A percentile compares a stretch with the other conserved stretches of the same genome.
Conservation (phyloP, 1,140 invertebrate genomes). For the Papilio helenus region DNA sequence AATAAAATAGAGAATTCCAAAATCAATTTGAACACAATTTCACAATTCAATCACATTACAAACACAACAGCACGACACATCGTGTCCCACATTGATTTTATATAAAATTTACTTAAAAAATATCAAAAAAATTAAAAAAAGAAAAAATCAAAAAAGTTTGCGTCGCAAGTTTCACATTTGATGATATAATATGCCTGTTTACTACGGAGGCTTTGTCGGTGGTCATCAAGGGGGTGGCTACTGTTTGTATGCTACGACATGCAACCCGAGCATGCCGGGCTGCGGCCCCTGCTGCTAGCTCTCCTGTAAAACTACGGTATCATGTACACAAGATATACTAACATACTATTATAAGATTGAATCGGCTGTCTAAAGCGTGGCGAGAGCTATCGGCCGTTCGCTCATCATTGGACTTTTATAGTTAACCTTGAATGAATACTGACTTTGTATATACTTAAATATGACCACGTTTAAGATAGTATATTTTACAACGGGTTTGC, state of each 20-base stretch:
- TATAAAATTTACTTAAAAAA: conserved; percentile 1
- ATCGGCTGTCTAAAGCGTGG: no score
- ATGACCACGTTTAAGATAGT: no score
- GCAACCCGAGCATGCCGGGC: conserved; percentile 51
- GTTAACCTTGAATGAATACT: no score
- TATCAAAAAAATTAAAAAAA: not conserved
- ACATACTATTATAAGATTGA: no score
- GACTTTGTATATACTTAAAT: no score
- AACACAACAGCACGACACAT: conserved; percentile 12
- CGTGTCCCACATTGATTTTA: not conserved
- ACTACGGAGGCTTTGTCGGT: conserved; percentile 67
- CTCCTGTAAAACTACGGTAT: conserved; percentile 41
- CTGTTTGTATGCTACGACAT: conserved; percentile 57
- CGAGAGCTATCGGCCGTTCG: no score
- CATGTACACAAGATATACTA: not conserved
- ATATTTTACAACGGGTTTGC: no score
- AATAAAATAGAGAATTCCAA: not conserved
- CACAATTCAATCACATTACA: not conserved
- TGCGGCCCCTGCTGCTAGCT: conserved; percentile 53
- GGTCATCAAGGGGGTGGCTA: conserved; percentile 66
- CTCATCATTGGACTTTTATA: no score
- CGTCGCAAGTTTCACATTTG: not conserved
- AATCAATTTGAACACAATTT: not conserved
- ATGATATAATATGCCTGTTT: conserved; percentile 56
- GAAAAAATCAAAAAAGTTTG: no score